These are phyloP conservation scores for Ficedula albicollis DNA, from an alignment of 2,797 vertebrate genomes.

Conservation along the genomic window DNA sequence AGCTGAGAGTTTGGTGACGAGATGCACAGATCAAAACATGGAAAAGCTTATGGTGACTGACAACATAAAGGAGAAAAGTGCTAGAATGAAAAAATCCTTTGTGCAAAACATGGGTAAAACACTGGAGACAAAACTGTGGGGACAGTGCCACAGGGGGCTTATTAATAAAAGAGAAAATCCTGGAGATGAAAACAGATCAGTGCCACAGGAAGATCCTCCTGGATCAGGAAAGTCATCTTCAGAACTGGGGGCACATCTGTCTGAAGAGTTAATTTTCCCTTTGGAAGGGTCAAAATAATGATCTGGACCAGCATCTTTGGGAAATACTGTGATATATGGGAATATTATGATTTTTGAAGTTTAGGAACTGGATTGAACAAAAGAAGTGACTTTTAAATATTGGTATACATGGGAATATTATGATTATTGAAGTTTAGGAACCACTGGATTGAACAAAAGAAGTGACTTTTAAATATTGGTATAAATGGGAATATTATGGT, in stretches of 20 bases:
- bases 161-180: not conserved
- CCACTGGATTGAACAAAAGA: not conserved
- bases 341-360: not conserved
- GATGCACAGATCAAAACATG: not conserved
- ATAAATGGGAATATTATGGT: fast-evolving
- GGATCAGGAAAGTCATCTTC: not conserved
- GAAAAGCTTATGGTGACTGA: not conserved
- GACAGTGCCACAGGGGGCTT: not conserved
- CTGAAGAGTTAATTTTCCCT: not conserved
- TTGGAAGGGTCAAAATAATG: not conserved
- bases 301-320: not conserved
- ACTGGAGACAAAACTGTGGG: not conserved
- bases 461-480: not conserved
- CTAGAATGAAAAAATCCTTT: not conserved
- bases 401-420: not conserved
- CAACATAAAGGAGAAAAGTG: not conserved
- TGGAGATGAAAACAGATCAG: not conserved
- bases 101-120: not conserved
- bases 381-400: not conserved
- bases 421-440: not conserved
- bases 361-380: not conserved
- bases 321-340: not conserved
- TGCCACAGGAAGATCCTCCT: not conserved
- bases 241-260: too few relatives aligned
- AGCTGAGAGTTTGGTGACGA: not conserved